These are phyloP conservation scores for Myiozetetes cayanensis DNA, from an alignment of 2,113 vertebrate species.

Conservation along the genomic window DNA sequence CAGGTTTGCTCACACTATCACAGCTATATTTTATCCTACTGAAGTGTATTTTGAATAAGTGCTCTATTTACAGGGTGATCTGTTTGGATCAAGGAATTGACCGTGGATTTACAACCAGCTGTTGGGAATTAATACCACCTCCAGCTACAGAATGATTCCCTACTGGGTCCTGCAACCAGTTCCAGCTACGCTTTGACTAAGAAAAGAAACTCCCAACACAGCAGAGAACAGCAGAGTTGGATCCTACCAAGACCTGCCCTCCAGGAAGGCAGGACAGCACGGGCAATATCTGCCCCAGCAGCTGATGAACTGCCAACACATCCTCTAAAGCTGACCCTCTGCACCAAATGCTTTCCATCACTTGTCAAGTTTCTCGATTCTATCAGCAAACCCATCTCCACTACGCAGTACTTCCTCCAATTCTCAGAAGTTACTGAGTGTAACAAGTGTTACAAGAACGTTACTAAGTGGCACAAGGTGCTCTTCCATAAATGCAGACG, in stretches of 20 bases:
- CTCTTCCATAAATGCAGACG: neutral
- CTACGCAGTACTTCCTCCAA: neutral
- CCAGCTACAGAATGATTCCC: neutral
- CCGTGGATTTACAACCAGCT: neutral
- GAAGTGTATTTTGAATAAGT: neutral
- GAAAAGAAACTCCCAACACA: neutral
- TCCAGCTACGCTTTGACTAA: neutral
- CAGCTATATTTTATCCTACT: neutral
- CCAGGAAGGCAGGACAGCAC: fast-evolving
- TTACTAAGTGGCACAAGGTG: neutral
- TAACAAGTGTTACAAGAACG: too few relatives aligned
- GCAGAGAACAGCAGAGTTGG: neutral
- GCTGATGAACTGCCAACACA: neutral
- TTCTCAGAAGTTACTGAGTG: neutral
- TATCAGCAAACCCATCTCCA: neutral
- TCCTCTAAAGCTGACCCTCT: neutral
- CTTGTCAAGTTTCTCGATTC: neutral
- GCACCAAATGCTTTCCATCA: neutral
- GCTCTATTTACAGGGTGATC: neutral
- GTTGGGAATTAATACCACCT: neutral
- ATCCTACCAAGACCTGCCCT: neutral
- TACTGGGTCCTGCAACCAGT: neutral
- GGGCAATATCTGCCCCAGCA: neutral
- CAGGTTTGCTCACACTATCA: neutral
- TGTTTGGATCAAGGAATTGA: neutral